Evolutionary conservation across 2,797 vertebrate species (phyloP), one percentile per base, ranked within the genome.

Genomic region (Sebastolobus alascanus): DNA sequence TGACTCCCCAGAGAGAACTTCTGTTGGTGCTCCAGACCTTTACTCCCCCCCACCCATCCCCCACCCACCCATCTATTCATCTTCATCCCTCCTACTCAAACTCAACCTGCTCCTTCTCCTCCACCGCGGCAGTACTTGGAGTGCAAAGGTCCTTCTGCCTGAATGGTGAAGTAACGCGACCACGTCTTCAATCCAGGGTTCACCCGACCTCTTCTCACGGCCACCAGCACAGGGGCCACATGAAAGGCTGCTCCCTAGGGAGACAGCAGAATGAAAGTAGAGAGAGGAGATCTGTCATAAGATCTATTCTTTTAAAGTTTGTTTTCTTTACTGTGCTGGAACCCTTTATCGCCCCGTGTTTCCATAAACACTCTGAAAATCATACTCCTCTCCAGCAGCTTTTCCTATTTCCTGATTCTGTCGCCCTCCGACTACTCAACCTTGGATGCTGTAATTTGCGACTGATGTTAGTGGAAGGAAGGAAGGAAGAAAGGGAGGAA

Each of bases 1-100:
- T 92, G 92, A 93, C 94, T 94, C 95, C 95, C 95, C 89, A 88
- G 93, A 89, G 95, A 94, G 93, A 94, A 92, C 95, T 95, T 95
- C 94, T 95, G 95, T 96, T 93, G 93, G 89, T 82, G 87, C 91
- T 92, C 88, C 89, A 90, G 88, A 92, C 92, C 93, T 90, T 84
- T 84, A 56, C 67, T 25, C 25, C 25, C 82, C 89, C 92, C 87
- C 37, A 18, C 91, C 89, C 91, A 68, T 71, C 75, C 74, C 68
- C 75, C 75, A n/a, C 64, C 71, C 61, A 25, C 64, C 79, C 61
- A 74, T 82, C 90, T 80, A 93, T 95, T 94, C 93, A 93, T 90
- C 92, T 83, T 80, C 71, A 86, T 87, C 89, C 92, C 79, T 89
- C 88, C 82, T 77, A 69, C 86, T 92, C 84, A 82, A 87, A 84